Evolutionary conservation across 2,797 vertebrate species (phyloP).

Genomic region (Gallinago nigripennis): DNA sequence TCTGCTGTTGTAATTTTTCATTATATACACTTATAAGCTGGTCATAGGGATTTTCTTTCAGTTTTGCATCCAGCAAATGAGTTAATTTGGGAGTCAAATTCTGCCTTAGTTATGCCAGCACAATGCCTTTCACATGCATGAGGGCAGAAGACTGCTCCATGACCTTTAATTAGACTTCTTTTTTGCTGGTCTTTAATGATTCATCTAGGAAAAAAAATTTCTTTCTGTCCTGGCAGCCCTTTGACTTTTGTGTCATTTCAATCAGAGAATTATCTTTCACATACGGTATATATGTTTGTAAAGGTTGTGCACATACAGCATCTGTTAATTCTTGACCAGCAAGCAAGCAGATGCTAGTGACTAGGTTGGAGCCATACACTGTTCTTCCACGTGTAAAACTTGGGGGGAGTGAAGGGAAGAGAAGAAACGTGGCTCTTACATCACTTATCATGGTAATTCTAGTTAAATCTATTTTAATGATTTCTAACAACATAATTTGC

Average conservation of each 20-base stretch:
- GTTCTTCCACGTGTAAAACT: background rate
- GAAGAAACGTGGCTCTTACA: background rate
- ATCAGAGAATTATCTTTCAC: background rate
- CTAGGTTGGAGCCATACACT: background rate
- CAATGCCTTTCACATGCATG: slow-evolving; percentile 10
- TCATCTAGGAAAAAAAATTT: background rate
- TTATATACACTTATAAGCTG: slow-evolving; percentile 16
- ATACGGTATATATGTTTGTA: background rate
- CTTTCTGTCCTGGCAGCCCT: background rate
- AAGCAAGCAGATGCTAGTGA: background rate
- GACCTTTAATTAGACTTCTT: slow-evolving; percentile 31
- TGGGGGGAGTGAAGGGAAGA: background rate
- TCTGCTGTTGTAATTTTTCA: slow-evolving; percentile 52
- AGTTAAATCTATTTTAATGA: slow-evolving; percentile 36
- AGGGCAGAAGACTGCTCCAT: background rate
- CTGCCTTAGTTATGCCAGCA: slow-evolving; percentile 10
- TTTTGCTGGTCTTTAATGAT: background rate
- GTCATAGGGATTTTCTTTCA: slow-evolving; percentile 41
- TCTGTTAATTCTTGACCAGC: background rate
- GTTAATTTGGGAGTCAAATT: slow-evolving; percentile 56
- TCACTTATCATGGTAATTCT: background rate
- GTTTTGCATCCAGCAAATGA: slow-evolving; percentile 28
- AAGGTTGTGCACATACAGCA: background rate
- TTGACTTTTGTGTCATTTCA: background rate
- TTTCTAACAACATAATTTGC: slow-evolving; percentile 34